A percentile compares a stretch with the other conserved stretches of the same genome.
These are phyloP conservation scores for Laspeyria flexula DNA, from an alignment of 2,888 invertebrate genomes.

Conservation along the genomic window DNA sequence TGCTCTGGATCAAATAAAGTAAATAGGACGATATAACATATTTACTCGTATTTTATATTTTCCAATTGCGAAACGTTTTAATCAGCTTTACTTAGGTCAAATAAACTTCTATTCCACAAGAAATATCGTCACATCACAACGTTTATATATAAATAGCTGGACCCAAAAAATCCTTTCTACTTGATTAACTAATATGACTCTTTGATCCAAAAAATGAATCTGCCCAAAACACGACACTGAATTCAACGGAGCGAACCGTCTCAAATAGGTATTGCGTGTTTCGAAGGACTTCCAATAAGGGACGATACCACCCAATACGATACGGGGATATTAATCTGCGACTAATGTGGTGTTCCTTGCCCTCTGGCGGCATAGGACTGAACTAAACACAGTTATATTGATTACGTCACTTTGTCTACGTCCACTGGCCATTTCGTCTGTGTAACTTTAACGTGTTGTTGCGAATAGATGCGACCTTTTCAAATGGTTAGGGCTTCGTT, in stretches of 20 bases:
- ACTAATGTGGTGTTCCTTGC: slow-evolving; percentile 75
- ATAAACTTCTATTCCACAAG: slow-evolving; percentile 6
- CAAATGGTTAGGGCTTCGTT: slow-evolving; percentile 56
- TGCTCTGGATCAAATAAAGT: too few relatives aligned
- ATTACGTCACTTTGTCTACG: slow-evolving; percentile 77
- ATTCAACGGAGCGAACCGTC: slow-evolving; percentile 58
- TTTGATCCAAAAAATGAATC: slow-evolving; percentile 50
- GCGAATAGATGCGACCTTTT: slow-evolving; percentile 61
- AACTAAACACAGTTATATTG: slow-evolving; percentile 68
- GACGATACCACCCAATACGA: slow-evolving; percentile 55
- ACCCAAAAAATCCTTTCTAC: slow-evolving; percentile 37
- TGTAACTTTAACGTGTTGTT: slow-evolving; percentile 67
- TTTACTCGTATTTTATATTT: background rate
- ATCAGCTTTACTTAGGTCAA: background rate
- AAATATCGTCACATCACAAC: slow-evolving; percentile 27
- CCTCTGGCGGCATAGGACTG: slow-evolving; percentile 55
- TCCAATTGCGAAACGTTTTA: background rate
- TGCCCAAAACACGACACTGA: slow-evolving; percentile 47
- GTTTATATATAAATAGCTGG: slow-evolving; percentile 42
- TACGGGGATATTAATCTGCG: slow-evolving; percentile 77
- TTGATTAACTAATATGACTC: slow-evolving; percentile 47
- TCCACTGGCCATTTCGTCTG: slow-evolving; percentile 67
- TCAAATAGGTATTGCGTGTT: slow-evolving; percentile 74
- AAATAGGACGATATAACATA: too few relatives aligned
- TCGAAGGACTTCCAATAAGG: slow-evolving; percentile 73